phyloP scores from a whole-genome alignment of 2,113 vertebrate species.

The Podocnemis expansa region DNA sequence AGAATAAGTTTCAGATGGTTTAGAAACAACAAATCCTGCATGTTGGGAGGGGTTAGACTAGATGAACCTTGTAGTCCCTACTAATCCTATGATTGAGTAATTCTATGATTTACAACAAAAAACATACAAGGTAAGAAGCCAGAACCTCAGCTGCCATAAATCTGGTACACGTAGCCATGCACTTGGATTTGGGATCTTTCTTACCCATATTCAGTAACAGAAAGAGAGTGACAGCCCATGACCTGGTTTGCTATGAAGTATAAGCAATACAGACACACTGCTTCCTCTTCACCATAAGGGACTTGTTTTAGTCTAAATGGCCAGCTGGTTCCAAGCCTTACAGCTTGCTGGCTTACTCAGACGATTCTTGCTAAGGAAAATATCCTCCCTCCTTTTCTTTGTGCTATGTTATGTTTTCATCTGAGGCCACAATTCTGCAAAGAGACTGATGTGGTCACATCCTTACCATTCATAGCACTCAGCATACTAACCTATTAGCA shows the following conservation, averaged over 20 bases:
- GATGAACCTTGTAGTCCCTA: no score
- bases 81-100: no score
- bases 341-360: no score
- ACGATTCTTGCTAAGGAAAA: neutral
- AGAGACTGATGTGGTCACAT: neutral
- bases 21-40: no score
- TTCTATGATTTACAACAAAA: no score
- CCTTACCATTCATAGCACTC: neutral
- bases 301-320: neutral
- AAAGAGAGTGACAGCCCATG: neutral
- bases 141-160: neutral
- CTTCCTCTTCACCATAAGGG: rapidly evolving
- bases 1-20: no score
- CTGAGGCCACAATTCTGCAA: neutral
- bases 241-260: neutral
- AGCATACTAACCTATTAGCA: neutral
- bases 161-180: neutral
- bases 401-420: neutral
- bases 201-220: rapidly evolving
- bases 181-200: neutral
- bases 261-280: neutral
- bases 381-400: neutral
- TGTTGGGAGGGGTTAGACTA: no score
- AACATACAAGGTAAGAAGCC: neutral
- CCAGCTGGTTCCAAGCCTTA: neutral